Evolutionary conservation across 2,113 vertebrate genomes (phyloP), one percentile per base, ranked within the genome.

Genomic region (Hylia prasina): DNA sequence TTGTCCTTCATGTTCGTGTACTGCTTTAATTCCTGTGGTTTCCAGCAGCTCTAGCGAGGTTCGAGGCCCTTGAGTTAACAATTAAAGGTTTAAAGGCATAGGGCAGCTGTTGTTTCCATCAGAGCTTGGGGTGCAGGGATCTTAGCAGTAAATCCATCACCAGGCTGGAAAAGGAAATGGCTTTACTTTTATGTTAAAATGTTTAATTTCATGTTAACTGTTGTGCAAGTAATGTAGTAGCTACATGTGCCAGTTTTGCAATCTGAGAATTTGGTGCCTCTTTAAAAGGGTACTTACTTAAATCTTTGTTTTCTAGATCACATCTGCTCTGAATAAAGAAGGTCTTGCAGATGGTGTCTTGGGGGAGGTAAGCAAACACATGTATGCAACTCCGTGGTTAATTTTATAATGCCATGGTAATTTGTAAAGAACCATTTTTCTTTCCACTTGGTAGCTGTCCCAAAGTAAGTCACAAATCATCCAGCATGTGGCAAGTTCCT

Each of bases 261-360:
- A 2, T 15, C 37, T 5, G 51, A 85, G 23, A 64, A n/a, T 73
- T 48, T 28, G 63, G 5, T 42, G 24, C 14, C 18, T 18, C 37
- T 17, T 53, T 68, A 39, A 76, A 95, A 86, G 23, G 15, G 4
- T 30, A 10, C 45, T 92, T 69, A 85, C 15, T 91, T 88, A 76
- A 93, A 24, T 85, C 33, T 95, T 92, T 23, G 13, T 78, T 75
- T 97, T 96, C 73, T 96, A 99, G 99, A 98, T 99, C 97, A 97
- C 98, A 45, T 98, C 98, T 58, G 95, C 98, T 50, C 96, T 99
- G 82, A 98, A 97, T 89, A 98, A 96, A 85, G 97, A 97, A 23
- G 9, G 6, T 66, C 50, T 87, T 61, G 71, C 45, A 75, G 98
- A 98, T 68, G 95, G 90, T 40, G 90, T 93, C 21, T 48, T 96